Conservation (phyloP, 2,888 invertebrate genomes). For the Pedicia rivosa region DNA sequence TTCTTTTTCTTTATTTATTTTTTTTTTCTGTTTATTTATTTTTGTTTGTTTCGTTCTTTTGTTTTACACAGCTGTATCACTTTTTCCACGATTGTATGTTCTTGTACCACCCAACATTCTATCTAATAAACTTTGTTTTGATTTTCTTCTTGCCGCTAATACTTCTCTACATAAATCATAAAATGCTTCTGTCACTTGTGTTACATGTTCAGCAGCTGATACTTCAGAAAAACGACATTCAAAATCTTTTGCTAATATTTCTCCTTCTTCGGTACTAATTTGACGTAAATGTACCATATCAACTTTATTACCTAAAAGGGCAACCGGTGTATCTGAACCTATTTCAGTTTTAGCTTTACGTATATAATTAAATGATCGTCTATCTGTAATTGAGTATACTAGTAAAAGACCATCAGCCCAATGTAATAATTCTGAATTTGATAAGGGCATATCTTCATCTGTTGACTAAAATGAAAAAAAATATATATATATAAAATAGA, state of each 20-base stretch:
- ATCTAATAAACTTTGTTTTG: slow-evolving; percentile 70
- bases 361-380: slow-evolving; percentile 69
- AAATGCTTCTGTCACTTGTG: slow-evolving; percentile 70
- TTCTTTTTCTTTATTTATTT: no score
- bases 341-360: slow-evolving; percentile 52
- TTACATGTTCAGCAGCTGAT: slow-evolving; percentile 75
- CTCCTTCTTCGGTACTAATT: slow-evolving; percentile 77
- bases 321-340: slow-evolving; percentile 57
- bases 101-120: slow-evolving; percentile 65
- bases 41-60: no score
- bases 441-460: slow-evolving; percentile 51
- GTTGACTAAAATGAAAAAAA: slow-evolving; percentile 24
- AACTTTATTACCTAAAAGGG: slow-evolving; percentile 80
- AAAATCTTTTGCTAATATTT: slow-evolving; percentile 73
- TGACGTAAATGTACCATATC: slow-evolving; percentile 83
- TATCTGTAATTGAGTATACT: slow-evolving; percentile 81
- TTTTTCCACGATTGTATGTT: slow-evolving; percentile 72
- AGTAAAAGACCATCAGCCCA: slow-evolving; percentile 85
- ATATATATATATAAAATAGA: slow-evolving; percentile 5
- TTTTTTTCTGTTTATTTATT: no score
- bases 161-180: slow-evolving; percentile 74
- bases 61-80: slow-evolving; percentile 83
- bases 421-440: slow-evolving; percentile 53
- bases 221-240: slow-evolving; percentile 80
- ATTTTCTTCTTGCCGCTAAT: slow-evolving; percentile 57